Evolutionary conservation across 2,888 invertebrate species (phyloP).

Genomic region (Netelia virgata): DNA sequence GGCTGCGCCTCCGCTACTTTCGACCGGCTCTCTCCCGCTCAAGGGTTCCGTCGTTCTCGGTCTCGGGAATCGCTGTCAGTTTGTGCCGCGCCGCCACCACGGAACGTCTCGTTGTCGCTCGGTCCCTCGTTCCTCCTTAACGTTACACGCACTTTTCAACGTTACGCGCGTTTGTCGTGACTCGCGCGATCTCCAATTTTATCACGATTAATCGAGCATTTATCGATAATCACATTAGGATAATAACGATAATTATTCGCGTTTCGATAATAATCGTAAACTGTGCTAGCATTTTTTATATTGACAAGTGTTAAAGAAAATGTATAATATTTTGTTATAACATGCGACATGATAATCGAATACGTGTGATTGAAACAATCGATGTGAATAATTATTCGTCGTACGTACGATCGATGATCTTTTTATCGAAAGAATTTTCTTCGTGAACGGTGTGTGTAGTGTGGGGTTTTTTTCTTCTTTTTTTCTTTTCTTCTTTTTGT

Average conservation of each 20-base stretch:
- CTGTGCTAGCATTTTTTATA: conserved; percentile 22
- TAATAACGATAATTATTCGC: not conserved
- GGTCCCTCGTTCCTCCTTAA: conserved; percentile 51
- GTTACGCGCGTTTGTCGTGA: not conserved
- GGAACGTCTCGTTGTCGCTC: conserved; percentile 70
- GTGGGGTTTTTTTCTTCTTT: too few relatives aligned
- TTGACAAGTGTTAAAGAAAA: conserved; percentile 47
- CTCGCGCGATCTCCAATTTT: not conserved
- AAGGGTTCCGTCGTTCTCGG: conserved; percentile 63
- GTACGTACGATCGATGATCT: conserved; percentile 9
- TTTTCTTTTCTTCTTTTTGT: not conserved
- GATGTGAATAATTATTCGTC: not conserved
- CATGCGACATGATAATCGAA: conserved; percentile 46
- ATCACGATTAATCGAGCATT: not conserved
- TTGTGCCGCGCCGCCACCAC: conserved; percentile 84
- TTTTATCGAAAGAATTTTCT: not conserved
- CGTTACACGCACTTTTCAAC: not conserved
- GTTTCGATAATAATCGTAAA: not conserved
- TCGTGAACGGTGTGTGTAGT: conserved; percentile 32
- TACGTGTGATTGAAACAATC: conserved; percentile 45
- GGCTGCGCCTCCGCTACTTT: conserved; percentile 64
- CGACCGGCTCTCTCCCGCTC: conserved; percentile 64
- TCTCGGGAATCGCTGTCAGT: conserved; percentile 81
- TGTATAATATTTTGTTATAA: conserved; percentile 10
- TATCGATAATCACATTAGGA: not conserved